These are phyloP conservation scores for Drosophila sp. DNA, from an alignment of 1,140 invertebrate species.

Conservation along the genomic window DNA sequence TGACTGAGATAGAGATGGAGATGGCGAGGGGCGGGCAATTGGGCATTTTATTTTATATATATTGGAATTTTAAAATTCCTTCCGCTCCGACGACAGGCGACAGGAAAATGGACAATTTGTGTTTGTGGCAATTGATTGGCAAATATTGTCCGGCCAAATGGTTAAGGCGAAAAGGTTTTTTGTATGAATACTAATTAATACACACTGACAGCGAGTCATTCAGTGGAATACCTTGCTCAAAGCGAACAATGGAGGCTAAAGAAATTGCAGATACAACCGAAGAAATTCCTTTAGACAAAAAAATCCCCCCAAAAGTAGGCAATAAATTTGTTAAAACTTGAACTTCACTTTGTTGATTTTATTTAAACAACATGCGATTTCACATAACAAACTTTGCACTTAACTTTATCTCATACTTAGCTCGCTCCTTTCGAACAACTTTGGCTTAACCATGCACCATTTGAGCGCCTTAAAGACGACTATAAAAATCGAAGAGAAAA, in stretches of 20 bases:
- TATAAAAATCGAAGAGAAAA: constrained; percentile 53
- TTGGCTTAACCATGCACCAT: constrained; percentile 59
- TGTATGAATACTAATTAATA: constrained; percentile 63
- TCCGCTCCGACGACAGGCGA: constrained; percentile 72
- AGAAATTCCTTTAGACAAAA: no score
- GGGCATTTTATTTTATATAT: constrained; percentile 83
- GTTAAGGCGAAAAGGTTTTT: constrained; percentile 66
- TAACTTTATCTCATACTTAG: constrained; percentile 5
- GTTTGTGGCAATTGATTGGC: constrained; percentile 83
- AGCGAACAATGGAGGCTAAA: not conserved
- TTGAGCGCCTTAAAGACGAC: constrained; percentile 62
- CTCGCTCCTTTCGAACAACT: constrained; percentile 17
- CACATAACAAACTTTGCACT: constrained; percentile 39
- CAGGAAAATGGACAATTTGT: constrained; percentile 83
- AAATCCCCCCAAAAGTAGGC: not conserved
- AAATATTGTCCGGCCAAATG: constrained; percentile 78
- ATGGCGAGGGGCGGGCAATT: constrained; percentile 50
- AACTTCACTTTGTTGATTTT: not conserved
- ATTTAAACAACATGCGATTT: constrained; percentile 2
- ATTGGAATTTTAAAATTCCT: constrained; percentile 83
- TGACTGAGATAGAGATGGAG: no score
- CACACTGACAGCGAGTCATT: constrained; percentile 63
- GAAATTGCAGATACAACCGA: not conserved
- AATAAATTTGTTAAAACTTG: not conserved
- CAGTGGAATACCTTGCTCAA: constrained; percentile 10